phyloP scores from a whole-genome alignment of 2,888 invertebrate species.

The Merodon equestris region DNA sequence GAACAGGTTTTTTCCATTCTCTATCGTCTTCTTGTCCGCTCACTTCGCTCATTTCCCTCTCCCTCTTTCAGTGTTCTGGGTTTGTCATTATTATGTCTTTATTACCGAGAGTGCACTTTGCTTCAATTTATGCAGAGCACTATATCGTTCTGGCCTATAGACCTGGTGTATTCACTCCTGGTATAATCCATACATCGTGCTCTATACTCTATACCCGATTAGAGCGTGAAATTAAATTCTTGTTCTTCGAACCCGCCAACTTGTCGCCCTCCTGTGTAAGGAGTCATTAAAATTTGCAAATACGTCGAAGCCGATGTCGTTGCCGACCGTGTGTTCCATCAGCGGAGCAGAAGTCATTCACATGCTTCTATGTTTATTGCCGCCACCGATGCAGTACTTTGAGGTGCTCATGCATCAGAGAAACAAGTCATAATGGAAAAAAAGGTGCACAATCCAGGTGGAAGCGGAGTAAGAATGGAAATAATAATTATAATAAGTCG shows the following conservation, averaged over 20 bases:
- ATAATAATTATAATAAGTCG: slow-evolving; percentile 53
- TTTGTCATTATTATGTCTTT: slow-evolving; percentile 52
- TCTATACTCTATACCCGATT: slow-evolving; percentile 20
- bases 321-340: not conserved
- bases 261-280: slow-evolving; percentile 40
- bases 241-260: slow-evolving; percentile 30
- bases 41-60: no score
- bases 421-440: slow-evolving; percentile 13
- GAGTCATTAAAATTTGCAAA: slow-evolving; percentile 28
- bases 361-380: slow-evolving; percentile 38
- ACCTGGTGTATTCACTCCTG: no score
- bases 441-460: slow-evolving; percentile 11
- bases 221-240: slow-evolving; percentile 56
- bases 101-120: slow-evolving; percentile 53
- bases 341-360: not conserved
- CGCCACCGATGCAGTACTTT: slow-evolving; percentile 27
- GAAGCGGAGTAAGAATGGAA: slow-evolving; percentile 23
- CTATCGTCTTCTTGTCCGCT: not conserved
- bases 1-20: slow-evolving; percentile 29
- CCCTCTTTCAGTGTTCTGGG: no score
- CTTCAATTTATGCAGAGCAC: slow-evolving; percentile 58
- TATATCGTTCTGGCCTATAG: not conserved
- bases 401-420: slow-evolving; percentile 23
- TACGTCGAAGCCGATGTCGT: not conserved
- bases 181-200: not conserved